phyloP scores from a whole-genome alignment of 2,113 vertebrate genomes.

The Egretta garzetta region DNA sequence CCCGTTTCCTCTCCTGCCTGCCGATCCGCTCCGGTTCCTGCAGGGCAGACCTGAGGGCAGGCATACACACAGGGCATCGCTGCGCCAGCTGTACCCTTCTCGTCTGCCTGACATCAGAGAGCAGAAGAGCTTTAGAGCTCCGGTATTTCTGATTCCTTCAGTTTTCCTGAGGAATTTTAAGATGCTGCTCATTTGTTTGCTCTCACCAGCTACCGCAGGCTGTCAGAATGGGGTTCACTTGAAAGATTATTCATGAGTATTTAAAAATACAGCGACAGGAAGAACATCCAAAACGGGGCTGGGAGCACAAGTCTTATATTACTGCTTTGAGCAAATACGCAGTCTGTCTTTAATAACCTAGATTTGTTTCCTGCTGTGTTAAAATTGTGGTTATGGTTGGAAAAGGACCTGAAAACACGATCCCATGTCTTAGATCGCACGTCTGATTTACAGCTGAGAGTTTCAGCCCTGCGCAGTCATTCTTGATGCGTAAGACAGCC shows the following conservation, averaged over 20 bases:
- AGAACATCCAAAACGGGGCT: background rate
- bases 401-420: background rate
- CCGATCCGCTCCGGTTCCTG: background rate
- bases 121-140: background rate
- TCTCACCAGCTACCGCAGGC: background rate
- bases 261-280: background rate
- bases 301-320: background rate
- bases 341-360: background rate
- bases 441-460: background rate
- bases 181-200: background rate
- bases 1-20: background rate
- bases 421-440: background rate
- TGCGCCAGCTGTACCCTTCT: accelerated
- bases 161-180: background rate
- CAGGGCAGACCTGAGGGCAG: background rate
- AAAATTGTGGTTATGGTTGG: background rate
- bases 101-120: background rate
- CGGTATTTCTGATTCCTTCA: accelerated
- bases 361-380: background rate
- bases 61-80: accelerated
- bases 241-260: background rate
- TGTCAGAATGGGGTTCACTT: background rate
- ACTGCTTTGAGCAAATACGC: background rate
- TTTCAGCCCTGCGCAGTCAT: background rate
- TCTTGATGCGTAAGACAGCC: background rate